Conservation (phyloP, 2,888 invertebrate species). For the Drosophila suboccidentalis region DNA sequence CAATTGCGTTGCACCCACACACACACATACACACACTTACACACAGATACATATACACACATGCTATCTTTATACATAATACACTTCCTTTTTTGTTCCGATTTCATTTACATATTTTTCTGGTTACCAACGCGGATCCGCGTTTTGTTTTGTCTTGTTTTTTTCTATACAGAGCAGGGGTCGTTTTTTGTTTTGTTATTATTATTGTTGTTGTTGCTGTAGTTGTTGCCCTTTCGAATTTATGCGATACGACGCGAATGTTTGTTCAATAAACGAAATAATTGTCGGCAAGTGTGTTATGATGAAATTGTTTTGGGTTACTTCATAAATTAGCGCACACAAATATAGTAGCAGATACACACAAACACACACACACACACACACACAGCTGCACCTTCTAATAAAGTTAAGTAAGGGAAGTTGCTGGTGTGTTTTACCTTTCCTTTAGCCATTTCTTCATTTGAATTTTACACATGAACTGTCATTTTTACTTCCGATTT, state of each 20-base stretch:
- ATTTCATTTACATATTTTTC: conserved; percentile 74
- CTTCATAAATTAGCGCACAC: conserved; percentile 78
- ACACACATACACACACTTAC: conserved; percentile 10
- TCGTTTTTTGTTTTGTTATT: conserved; percentile 50
- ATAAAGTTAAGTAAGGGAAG: not conserved
- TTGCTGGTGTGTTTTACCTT: not conserved
- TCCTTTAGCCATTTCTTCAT: not conserved
- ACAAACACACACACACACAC: conserved; percentile 25
- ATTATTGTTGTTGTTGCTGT: conserved; percentile 41
- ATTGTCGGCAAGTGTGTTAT: conserved; percentile 80
- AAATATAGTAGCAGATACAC: conserved; percentile 18
- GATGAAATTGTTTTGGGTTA: conserved; percentile 82
- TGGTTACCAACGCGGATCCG: conserved; percentile 68
- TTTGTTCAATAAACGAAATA: conserved; percentile 80
- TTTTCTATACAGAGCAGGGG: conserved; percentile 33
- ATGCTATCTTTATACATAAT: conserved; percentile 30
- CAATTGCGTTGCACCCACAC: conserved; percentile 68
- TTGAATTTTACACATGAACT: not conserved
- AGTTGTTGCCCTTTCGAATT: conserved; percentile 59
- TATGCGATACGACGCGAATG: conserved; percentile 78
- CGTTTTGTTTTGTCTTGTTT: conserved; percentile 37
- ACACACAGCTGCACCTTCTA: conserved; percentile 1
- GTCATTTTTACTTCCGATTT: not conserved
- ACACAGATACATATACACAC: conserved; percentile 13
- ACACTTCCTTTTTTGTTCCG: conserved; percentile 24